phyloP scores from a whole-genome alignment of 2,113 vertebrate genomes.

The Cottus gobio region DNA sequence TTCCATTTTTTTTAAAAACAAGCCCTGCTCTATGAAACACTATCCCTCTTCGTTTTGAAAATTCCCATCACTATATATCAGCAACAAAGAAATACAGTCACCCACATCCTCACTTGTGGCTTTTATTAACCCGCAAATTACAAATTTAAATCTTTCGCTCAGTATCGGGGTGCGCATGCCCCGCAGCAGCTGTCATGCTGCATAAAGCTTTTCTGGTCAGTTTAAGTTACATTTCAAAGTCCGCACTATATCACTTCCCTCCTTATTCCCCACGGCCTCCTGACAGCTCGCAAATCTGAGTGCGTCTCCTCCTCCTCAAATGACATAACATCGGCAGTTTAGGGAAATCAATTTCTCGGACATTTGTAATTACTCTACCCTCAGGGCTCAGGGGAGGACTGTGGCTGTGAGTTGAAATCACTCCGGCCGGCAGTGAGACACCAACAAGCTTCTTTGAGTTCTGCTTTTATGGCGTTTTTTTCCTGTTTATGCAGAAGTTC shows the following conservation, averaged over 20 bases:
- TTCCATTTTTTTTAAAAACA: background rate
- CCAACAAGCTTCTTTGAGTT: background rate
- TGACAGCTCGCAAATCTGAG: slow-evolving; percentile 42
- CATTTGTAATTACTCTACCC: slow-evolving; percentile 39
- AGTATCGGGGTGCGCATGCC: slow-evolving; percentile 22
- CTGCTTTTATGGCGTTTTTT: background rate
- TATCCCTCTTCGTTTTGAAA: background rate
- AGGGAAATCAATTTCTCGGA: slow-evolving; percentile 40
- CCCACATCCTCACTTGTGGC: slow-evolving; percentile 19
- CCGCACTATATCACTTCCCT: slow-evolving; percentile 18
- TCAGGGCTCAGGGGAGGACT: slow-evolving; percentile 9
- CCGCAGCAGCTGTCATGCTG: slow-evolving; percentile 41
- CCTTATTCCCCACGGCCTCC: slow-evolving; percentile 27
- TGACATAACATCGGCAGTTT: slow-evolving; percentile 40
- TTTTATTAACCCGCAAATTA: slow-evolving; percentile 56
- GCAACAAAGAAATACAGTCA: slow-evolving; percentile 26
- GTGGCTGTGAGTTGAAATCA: slow-evolving; percentile 17
- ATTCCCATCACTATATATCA: slow-evolving; percentile 32
- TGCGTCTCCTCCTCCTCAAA: slow-evolving; percentile 16
- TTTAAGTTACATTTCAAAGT: slow-evolving; percentile 33
- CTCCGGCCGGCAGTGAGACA: slow-evolving; percentile 1
- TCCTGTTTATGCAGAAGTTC: background rate
- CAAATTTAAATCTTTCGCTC: slow-evolving; percentile 50
- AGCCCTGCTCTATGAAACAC: slow-evolving; percentile 7
- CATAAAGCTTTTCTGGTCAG: slow-evolving; percentile 29